Conservation (phyloP, 2,113 vertebrate species). For the Phylloscopus trochiloides region DNA sequence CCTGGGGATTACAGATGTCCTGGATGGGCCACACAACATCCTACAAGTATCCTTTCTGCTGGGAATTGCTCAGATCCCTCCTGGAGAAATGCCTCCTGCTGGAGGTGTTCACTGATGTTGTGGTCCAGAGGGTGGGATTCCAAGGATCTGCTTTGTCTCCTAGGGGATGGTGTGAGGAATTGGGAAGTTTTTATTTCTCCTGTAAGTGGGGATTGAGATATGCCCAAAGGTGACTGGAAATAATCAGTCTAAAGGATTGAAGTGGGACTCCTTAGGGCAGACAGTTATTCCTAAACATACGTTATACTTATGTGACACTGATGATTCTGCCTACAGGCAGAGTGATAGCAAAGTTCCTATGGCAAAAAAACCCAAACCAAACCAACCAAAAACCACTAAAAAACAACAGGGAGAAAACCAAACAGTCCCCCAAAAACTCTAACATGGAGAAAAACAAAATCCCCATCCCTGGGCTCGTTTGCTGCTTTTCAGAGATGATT, state of each 20-base stretch:
- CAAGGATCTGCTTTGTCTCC: neutral
- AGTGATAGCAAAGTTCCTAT: neutral
- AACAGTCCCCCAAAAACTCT: neutral
- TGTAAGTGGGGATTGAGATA: neutral
- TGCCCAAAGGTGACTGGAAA: neutral
- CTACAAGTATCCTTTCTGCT: slow-evolving; percentile 70
- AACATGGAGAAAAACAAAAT: neutral
- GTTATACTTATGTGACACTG: neutral
- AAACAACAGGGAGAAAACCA: neutral
- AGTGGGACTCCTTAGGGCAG: neutral
- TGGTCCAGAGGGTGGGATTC: neutral
- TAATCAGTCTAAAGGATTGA: neutral
- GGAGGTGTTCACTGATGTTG: neutral
- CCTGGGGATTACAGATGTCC: slow-evolving; percentile 71
- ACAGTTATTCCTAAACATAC: neutral
- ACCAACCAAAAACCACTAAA: no score
- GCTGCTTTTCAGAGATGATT: neutral
- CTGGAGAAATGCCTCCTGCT: neutral
- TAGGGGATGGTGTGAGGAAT: neutral
- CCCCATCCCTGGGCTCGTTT: neutral
- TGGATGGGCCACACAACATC: slow-evolving; percentile 53
- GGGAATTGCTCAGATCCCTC: neutral
- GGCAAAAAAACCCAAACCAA: neutral
- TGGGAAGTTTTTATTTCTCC: neutral
- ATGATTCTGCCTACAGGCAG: neutral